These are phyloP conservation scores for Parus major DNA, from an alignment of 2,113 vertebrate species.

Conservation along the genomic window DNA sequence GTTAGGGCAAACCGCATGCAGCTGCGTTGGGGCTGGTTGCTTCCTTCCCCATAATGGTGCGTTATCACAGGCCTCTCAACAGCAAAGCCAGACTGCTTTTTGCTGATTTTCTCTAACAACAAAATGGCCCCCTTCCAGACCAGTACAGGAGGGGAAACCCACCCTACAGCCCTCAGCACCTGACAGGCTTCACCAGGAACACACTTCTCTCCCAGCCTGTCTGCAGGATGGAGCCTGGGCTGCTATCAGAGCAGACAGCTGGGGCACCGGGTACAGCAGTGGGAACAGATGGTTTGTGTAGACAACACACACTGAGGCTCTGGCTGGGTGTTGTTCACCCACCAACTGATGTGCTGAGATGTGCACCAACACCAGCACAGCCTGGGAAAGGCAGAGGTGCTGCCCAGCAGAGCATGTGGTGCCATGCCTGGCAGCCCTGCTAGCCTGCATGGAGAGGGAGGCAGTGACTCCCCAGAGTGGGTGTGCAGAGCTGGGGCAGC, in stretches of 20 bases:
- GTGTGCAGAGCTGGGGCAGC: not conserved
- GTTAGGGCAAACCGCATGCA: not conserved
- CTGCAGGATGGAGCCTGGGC: not conserved
- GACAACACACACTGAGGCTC: not conserved
- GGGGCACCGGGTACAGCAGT: fast-evolving
- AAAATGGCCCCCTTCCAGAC: not conserved
- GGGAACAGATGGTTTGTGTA: not conserved
- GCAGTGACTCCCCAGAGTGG: not conserved
- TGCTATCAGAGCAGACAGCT: not conserved
- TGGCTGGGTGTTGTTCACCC: not conserved
- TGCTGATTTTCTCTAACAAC: not conserved
- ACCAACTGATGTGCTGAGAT: not conserved
- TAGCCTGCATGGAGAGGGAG: too few species aligned
- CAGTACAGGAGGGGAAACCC: not conserved
- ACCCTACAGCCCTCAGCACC: not conserved
- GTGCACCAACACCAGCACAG: fast-evolving
- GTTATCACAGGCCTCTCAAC: not conserved
- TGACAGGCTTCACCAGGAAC: not conserved
- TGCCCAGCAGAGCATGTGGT: not conserved
- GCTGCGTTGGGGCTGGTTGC: not conserved
- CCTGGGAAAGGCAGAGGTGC: not conserved
- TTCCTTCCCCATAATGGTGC: not conserved
- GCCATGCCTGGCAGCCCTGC: not conserved
- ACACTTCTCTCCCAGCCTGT: not conserved
- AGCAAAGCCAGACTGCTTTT: not conserved